Base-by-base conservation (phyloP, 2,113 vertebrate genomes). In the Atractosteus spatula region DNA sequence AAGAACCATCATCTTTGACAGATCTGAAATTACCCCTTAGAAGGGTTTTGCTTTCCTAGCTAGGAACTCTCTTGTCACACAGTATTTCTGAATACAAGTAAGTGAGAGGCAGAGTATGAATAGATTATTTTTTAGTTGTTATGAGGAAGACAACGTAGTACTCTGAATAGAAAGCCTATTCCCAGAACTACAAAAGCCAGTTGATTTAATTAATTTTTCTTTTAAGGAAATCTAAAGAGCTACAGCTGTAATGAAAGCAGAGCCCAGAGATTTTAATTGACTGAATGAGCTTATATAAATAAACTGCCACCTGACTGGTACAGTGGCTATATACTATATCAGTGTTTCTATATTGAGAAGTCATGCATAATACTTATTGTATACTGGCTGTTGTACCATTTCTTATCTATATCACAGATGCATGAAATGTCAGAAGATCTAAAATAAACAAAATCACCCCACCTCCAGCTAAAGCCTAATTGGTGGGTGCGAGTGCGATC, bases 131-230 rank as follows among this genome's bases (percentile, higher is more conserved):
- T 29, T 29, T 29, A 29, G 17, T 29, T 29, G 17, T 29, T 29
- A 29, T 29, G 17, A 29, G 17, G 17, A 29, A 29, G 17, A 29
- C 17, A 29, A 29, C 1, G 17, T 29, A 29, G 17, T 29, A 29
- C 17, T 29, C 17, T 29, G 17, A 29, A 29, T 29, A 29, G 17
- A 29, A 29, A n/a, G 16, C 41, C 29, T 17, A 56, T 73, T 54
- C 42, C 43, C 41, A 42, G 12, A 61, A 62, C 55, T 70, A 47
- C 56, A 70, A 70, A 0, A 41, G 8, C 11, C 42, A 11, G 42
- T 59, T 73, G 7, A 12, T 73, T 59, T 55, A n/a, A 61, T 61
- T 61, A 73, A 41, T 56, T 16, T 41, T n/a, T 10, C 11, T 41
- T 59, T 12, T 59, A n/a, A 1, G 13, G 11, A 0, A 59, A 66